Percentiles rank a stretch among this genome's conserved stretches.
Conservation (phyloP, 2,797 vertebrate genomes). For the Sebastes oblongus region DNA sequence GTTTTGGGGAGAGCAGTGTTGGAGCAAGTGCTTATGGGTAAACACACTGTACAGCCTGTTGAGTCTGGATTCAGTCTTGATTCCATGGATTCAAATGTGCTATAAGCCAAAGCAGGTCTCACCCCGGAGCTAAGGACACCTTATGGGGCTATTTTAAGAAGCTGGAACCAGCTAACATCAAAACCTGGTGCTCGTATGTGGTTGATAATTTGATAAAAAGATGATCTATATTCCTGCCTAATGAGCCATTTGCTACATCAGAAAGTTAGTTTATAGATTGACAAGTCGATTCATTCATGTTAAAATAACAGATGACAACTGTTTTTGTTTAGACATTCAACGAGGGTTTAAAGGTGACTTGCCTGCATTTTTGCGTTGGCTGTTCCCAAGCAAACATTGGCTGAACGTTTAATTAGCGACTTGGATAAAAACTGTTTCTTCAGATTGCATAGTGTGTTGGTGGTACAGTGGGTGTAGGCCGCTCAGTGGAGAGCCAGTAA, state of each 20-base stretch:
- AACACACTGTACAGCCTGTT: slow-evolving; percentile 10
- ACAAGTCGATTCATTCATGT: not conserved
- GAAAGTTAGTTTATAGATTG: not conserved
- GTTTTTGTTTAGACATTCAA: not conserved
- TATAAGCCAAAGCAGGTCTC: not conserved
- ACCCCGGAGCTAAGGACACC: not conserved
- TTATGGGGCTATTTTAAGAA: not conserved
- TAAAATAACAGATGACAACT: not conserved
- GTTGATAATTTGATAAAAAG: not conserved
- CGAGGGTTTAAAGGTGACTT: not conserved
- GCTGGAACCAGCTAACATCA: not conserved
- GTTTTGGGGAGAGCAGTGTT: slow-evolving; percentile 9
- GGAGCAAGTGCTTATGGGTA: slow-evolving; percentile 50
- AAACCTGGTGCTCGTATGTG: not conserved
- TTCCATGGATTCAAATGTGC: not conserved
- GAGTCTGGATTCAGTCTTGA: not conserved
- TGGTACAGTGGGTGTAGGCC: slow-evolving; percentile 12
- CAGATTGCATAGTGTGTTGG: slow-evolving; percentile 8
- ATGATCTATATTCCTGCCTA: not conserved
- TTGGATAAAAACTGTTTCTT: slow-evolving; percentile 31
- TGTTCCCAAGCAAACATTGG: slow-evolving; percentile 3
- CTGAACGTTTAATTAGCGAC: slow-evolving; percentile 8
- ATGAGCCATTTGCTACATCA: not conserved
- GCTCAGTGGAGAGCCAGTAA: slow-evolving; percentile 5
- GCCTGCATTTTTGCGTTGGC: not conserved